Evolutionary conservation across 1,140 invertebrate species (phyloP).

Genomic region (Ectropis grisescens): DNA sequence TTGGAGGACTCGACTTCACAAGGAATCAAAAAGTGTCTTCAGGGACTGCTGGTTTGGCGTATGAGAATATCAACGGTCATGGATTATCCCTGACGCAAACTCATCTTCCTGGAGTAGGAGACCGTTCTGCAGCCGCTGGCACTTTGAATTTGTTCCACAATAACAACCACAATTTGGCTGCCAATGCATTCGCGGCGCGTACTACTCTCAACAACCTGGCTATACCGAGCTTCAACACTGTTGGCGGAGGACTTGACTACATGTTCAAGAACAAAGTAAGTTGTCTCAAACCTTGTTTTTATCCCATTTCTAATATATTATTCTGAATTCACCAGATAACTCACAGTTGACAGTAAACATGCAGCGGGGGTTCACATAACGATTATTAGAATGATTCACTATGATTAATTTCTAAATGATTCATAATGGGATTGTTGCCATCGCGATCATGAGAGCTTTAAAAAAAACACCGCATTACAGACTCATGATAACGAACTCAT

Average conservation of each 20-base stretch:
- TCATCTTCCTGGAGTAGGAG: constrained; percentile 19
- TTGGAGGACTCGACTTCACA: not conserved
- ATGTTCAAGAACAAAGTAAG: too few relatives aligned
- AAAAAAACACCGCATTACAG: too few relatives aligned
- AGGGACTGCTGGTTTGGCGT: constrained; percentile 1
- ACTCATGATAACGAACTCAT: too few relatives aligned
- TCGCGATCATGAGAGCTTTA: too few relatives aligned
- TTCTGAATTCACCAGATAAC: too few relatives aligned
- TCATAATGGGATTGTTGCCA: too few relatives aligned
- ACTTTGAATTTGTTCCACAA: constrained; percentile 28
- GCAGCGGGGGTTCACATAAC: too few relatives aligned
- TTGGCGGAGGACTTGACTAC: constrained; percentile 30
- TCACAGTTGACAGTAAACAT: too few relatives aligned
- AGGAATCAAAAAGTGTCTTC: not conserved
- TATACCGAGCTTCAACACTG: constrained; percentile 29
- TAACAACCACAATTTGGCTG: constrained; percentile 27
- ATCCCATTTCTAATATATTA: too few relatives aligned
- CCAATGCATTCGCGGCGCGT: constrained; percentile 29
- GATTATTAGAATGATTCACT: too few relatives aligned
- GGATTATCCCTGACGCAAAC: constrained; percentile 18
- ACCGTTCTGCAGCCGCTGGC: constrained; percentile 26
- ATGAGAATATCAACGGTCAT: constrained; percentile 15
- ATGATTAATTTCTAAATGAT: too few relatives aligned
- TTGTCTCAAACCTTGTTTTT: too few relatives aligned
- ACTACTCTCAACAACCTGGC: constrained; percentile 23